Percentiles rank a stretch among this genome's conserved stretches.
Evolutionary conservation across 2,797 vertebrate species (phyloP).

Genomic region (Parauchenoglanis ngamensis): DNA sequence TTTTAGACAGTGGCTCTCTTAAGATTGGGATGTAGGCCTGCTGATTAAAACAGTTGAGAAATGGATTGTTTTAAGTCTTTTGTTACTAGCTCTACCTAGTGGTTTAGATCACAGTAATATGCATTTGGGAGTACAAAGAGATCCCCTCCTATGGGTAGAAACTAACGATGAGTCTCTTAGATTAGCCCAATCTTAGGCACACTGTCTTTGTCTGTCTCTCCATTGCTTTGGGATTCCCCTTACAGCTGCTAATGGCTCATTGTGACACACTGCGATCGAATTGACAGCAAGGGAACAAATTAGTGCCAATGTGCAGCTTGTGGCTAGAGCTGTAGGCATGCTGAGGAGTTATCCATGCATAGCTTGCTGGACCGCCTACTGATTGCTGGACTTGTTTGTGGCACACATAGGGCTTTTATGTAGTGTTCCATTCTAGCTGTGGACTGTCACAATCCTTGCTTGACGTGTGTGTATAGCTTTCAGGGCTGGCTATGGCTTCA

Average conservation of each 20-base stretch:
- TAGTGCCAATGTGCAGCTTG: slow-evolving; percentile 23
- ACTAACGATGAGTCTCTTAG: slow-evolving; percentile 68
- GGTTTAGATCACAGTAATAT: slow-evolving; percentile 9
- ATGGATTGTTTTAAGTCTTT: slow-evolving; percentile 20
- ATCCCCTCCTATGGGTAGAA: slow-evolving; percentile 40
- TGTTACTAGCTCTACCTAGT: neutral
- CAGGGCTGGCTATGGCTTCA: slow-evolving; percentile 33
- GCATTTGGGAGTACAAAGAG: slow-evolving; percentile 22
- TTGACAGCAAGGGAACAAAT: slow-evolving; percentile 29
- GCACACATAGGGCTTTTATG: slow-evolving; percentile 37
- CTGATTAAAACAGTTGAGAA: slow-evolving; percentile 19
- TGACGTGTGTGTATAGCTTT: slow-evolving; percentile 5
- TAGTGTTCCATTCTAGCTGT: neutral
- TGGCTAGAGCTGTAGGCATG: slow-evolving; percentile 19
- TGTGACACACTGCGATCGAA: slow-evolving; percentile 54
- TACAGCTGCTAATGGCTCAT: slow-evolving; percentile 59
- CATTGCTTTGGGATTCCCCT: slow-evolving; percentile 40
- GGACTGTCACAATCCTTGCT: slow-evolving; percentile 36
- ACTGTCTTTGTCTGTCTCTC: slow-evolving; percentile 7
- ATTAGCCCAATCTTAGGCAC: slow-evolving; percentile 60
- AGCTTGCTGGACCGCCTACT: slow-evolving; percentile 33
- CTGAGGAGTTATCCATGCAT: slow-evolving; percentile 30
- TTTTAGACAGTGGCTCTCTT: slow-evolving; percentile 18
- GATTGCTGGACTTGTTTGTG: slow-evolving; percentile 41
- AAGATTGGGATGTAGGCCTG: slow-evolving; percentile 21